Evolutionary conservation across 1,140 invertebrate genomes (phyloP).

Genomic region (Hyles vespertilio): DNA sequence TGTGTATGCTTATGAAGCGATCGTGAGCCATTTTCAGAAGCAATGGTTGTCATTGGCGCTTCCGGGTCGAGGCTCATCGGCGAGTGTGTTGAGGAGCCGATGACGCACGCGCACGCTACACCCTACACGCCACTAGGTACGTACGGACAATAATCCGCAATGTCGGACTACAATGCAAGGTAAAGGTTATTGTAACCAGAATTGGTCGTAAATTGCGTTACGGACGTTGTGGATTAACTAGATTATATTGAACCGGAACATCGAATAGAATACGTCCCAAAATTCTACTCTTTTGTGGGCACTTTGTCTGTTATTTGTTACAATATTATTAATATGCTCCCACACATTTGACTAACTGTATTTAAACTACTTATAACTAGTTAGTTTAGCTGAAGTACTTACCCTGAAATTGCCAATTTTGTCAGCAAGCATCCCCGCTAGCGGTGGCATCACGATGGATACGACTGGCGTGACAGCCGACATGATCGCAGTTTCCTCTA

Average conservation of each 20-base stretch:
- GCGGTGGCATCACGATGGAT: conserved; percentile 85
- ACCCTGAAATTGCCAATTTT: conserved; percentile 90
- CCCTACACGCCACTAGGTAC: conserved; percentile 6
- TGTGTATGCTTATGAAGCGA: conserved; percentile 5
- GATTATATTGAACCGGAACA: conserved; percentile 36
- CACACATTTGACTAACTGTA: too few species aligned
- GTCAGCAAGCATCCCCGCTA: conserved; percentile 86
- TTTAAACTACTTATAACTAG: background rate
- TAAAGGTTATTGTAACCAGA: conserved; percentile 62
- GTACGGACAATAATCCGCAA: conserved; percentile 16
- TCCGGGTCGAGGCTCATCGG: conserved; percentile 10
- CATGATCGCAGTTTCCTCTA: conserved; percentile 91
- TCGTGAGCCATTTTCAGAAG: conserved; percentile 2
- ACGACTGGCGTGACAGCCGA: conserved; percentile 87
- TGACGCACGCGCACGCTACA: conserved; percentile 20
- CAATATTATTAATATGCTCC: too few species aligned
- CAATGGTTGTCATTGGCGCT: conserved; percentile 19
- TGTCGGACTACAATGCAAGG: conserved; percentile 50
- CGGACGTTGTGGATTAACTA: conserved; percentile 35
- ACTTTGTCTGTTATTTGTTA: too few species aligned
- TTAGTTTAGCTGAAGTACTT: conserved; percentile 28
- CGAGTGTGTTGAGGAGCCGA: background rate
- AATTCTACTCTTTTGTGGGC: background rate
- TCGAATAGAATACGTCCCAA: background rate
- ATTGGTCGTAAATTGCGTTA: conserved; percentile 41